A percentile compares a stretch with the other conserved stretches of the same genome.
phyloP scores from a whole-genome alignment of 2,888 invertebrate genomes.

The Tetragonula carbonaria region DNA sequence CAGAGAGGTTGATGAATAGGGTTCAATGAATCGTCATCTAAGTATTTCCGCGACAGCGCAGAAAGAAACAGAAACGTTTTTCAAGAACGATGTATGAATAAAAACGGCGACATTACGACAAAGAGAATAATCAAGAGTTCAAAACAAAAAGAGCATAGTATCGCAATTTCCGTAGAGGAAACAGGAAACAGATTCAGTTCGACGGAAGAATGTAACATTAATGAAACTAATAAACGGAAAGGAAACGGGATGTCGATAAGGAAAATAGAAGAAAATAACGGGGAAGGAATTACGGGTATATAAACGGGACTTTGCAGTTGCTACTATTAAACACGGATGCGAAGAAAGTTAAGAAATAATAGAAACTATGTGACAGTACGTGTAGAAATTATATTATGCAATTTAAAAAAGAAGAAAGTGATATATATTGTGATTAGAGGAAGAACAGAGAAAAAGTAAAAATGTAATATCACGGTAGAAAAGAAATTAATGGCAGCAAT shows the following conservation, averaged over 20 bases:
- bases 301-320: constrained; percentile 29
- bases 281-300: constrained; percentile 1
- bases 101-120: background rate
- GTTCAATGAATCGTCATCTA: constrained; percentile 25
- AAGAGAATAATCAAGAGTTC: background rate
- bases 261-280: constrained; percentile 36
- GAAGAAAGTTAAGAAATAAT: constrained; percentile 26
- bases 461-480: background rate
- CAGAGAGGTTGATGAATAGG: constrained; percentile 19
- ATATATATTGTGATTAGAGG: constrained; percentile 19
- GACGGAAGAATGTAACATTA: background rate
- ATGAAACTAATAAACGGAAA: constrained; percentile 21
- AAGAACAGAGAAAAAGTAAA: background rate
- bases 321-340: constrained; percentile 2
- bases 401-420: constrained; percentile 30
- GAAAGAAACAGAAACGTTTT: background rate
- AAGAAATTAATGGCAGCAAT: background rate
- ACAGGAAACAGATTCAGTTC: background rate
- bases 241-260: constrained; percentile 25
- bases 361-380: constrained; percentile 4
- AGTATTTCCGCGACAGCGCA: background rate
- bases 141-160: background rate
- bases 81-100: background rate
- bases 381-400: constrained; percentile 12
- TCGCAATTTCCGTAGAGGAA: background rate